Percentiles rank a stretch among this genome's conserved stretches.
Evolutionary conservation across 2,888 invertebrate species (phyloP).

Genomic region (Cosmopolites sordidus): DNA sequence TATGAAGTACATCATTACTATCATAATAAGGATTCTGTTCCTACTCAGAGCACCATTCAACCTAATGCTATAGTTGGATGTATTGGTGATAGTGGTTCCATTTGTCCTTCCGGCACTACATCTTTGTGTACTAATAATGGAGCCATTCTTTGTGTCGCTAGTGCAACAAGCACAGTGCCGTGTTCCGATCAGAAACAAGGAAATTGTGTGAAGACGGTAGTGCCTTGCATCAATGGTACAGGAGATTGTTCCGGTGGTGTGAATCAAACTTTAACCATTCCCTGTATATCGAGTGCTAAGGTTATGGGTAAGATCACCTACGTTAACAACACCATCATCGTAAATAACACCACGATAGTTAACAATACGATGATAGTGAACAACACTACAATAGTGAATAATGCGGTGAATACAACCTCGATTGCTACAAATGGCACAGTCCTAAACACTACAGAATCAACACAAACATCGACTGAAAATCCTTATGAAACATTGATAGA

Average conservation of each 20-base stretch:
- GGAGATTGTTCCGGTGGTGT: constrained; percentile 34
- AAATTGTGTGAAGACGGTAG: constrained; percentile 40
- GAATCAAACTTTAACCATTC: constrained; percentile 37
- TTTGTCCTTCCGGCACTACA: constrained; percentile 43
- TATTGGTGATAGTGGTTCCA: constrained; percentile 39
- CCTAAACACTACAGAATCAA: constrained; percentile 2
- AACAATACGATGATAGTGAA: constrained; percentile 15
- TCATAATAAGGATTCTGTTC: constrained; percentile 37
- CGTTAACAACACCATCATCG: constrained; percentile 35
- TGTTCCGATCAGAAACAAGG: constrained; percentile 37
- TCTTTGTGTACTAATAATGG: constrained; percentile 45
- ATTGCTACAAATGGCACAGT: not conserved
- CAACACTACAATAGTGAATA: constrained; percentile 11
- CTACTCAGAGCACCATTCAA: constrained; percentile 38
- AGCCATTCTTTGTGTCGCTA: constrained; percentile 45
- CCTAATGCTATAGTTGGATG: constrained; percentile 42
- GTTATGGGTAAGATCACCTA: constrained; percentile 34
- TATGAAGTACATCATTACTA: constrained; percentile 46
- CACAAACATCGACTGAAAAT: constrained; percentile 9
- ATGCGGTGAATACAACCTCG: not conserved
- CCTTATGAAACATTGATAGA: constrained; percentile 12
- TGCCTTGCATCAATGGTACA: constrained; percentile 42
- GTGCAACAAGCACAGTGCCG: constrained; percentile 39
- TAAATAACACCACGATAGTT: constrained; percentile 23
- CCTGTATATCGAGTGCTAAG: constrained; percentile 41